A percentile compares a stretch with the other conserved stretches of the same genome.
Conservation (phyloP, 2,888 invertebrate species). For the Dasysyrphus tricinctus region DNA sequence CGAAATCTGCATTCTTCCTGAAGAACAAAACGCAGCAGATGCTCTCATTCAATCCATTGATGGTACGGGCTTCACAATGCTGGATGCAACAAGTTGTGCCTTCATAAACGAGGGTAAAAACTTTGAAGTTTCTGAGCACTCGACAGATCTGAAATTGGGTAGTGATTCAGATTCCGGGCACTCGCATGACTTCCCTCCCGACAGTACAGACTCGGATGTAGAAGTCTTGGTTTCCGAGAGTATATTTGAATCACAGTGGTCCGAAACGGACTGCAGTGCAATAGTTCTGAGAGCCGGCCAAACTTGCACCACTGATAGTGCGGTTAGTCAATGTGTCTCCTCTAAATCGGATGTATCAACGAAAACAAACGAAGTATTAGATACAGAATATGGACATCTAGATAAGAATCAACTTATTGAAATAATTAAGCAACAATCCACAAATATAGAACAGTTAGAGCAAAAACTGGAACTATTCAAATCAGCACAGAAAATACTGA, state of each 20-base stretch:
- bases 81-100: conserved; percentile 59
- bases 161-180: conserved; percentile 48
- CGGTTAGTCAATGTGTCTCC: conserved; percentile 31
- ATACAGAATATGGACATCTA: conserved; percentile 73
- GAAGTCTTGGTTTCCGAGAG: conserved; percentile 77
- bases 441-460: conserved; percentile 74
- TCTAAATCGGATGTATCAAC: conserved; percentile 5
- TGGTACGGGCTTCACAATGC: conserved; percentile 76
- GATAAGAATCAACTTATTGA: conserved; percentile 72
- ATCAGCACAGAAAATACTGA: conserved; percentile 46
- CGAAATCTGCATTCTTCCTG: conserved; percentile 58
- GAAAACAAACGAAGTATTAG: conserved; percentile 47
- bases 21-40: conserved; percentile 29
- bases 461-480: conserved; percentile 51
- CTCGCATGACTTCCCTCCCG: conserved; percentile 39
- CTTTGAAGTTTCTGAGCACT: conserved; percentile 71
- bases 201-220: conserved; percentile 77
- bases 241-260: conserved; percentile 77
- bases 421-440: conserved; percentile 74
- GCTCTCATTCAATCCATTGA: conserved; percentile 63
- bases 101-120: not conserved
- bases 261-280: conserved; percentile 64
- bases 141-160: conserved; percentile 67
- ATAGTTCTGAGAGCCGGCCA: conserved; percentile 4
- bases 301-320: conserved; percentile 25